Percentiles rank a stretch among this genome's conserved stretches.
phyloP scores from a whole-genome alignment of 1,140 invertebrate genomes.

The Gryon sp. region DNA sequence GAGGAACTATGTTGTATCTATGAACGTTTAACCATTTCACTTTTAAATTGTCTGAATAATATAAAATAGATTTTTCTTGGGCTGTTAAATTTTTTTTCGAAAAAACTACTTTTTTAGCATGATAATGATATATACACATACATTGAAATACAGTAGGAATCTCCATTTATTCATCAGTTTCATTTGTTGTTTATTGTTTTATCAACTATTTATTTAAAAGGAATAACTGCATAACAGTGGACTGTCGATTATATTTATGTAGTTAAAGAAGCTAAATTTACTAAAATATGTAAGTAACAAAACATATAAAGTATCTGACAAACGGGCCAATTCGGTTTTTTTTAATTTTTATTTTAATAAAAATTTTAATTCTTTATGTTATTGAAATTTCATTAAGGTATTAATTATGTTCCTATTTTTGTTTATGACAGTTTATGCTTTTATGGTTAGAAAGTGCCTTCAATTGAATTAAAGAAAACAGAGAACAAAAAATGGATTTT shows the following conservation, averaged over 20 bases:
- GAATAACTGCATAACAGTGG: no score
- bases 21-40: not conserved
- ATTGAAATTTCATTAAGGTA: no score
- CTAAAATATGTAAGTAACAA: no score
- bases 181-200: constrained; percentile 13
- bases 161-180: constrained; percentile 32
- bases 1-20: not conserved
- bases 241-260: constrained; percentile 46
- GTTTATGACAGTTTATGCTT: no score
- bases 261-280: constrained; percentile 8
- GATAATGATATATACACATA: constrained; percentile 51
- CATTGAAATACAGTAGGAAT: constrained; percentile 51
- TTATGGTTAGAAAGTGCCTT: no score
- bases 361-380: no score
- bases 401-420: no score
- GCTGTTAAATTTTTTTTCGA: constrained; percentile 2
- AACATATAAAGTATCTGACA: no score
- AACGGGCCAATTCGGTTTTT: no score
- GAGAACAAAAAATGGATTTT: no score
- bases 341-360: no score
- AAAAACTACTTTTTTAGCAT: constrained; percentile 24
- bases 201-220: constrained; percentile 37
- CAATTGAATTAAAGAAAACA: no score
- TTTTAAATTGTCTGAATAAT: not conserved
- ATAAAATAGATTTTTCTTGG: constrained; percentile 17